Evolutionary conservation across 2,113 vertebrate species (phyloP), one percentile per base, ranked within the genome.

Genomic region (Hymenochirus boettgeri): DNA sequence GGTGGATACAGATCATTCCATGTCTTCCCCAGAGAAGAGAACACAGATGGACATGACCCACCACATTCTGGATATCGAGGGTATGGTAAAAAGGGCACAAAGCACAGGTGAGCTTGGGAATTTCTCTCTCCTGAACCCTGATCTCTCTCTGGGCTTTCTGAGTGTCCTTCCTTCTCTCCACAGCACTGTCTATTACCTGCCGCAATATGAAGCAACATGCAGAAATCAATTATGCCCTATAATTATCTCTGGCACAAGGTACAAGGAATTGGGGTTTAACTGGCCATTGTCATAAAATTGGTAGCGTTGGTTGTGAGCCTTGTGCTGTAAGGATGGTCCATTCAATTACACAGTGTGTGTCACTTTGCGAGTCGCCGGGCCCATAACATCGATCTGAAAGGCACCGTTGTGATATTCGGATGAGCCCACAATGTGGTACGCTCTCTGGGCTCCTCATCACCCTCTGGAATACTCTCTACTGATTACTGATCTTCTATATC

Each of bases 401-500:
- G 93, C 12, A 83, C 91, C 0, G 90, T 99, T 1, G 72, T 98
- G n/a, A 95, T 99, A 65, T 94, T 99, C 0, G 96, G 98, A 37
- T 96, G 98, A 80, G 96, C 96, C 58, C 96, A 99, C 78, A 99
- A 99, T 1, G 89, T 99, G 87, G 96, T 99, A 66, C 83, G 88
- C 65, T 25, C 15, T 35, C 46, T 4, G 7, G 29, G 10, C 22
- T 13, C 27, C 17, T 27, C n/a, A n/a, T n/a, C n/a, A n/a, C n/a
- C n/a, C n/a, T n/a, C n/a, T 25, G 25, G n/a, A n/a, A 1, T 7
- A 42, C 8, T 23, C 11, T 18, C 17, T 7, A 5, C 2, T n/a
- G 7, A 7, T 45, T 45, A 11, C 24, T 33, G 8, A 8, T 42
- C 15, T 11, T 0, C 0, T 57, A 12, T 45, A 25, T 61, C 13